Conservation (phyloP, 2,113 vertebrate genomes). For the Zosterops hypoxanthus region DNA sequence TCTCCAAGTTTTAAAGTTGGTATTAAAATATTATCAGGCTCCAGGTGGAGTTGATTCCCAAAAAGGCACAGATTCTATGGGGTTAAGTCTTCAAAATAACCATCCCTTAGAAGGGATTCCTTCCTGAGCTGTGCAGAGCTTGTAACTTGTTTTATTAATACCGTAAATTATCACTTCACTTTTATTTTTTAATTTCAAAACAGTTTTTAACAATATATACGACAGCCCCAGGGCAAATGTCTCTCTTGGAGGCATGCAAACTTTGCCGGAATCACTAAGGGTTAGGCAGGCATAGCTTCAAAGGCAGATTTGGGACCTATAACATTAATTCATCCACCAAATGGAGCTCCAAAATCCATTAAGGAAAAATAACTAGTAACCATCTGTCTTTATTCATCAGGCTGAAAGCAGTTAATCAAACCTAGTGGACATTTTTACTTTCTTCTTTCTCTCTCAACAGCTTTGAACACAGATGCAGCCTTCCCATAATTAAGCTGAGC, state of each 20-base stretch:
- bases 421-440: slow-evolving; percentile 71
- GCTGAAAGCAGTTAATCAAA: slow-evolving; percentile 68
- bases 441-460: slow-evolving; percentile 63
- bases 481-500: slow-evolving; percentile 70
- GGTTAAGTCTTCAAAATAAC: neutral
- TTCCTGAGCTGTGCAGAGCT: neutral
- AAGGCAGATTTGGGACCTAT: slow-evolving; percentile 47
- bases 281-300: slow-evolving; percentile 1
- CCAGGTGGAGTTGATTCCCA: neutral
- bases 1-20: neutral
- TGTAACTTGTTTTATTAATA: slow-evolving; percentile 15
- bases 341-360: slow-evolving; percentile 53
- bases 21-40: neutral
- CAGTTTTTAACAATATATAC: neutral
- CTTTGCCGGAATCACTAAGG: neutral
- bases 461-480: slow-evolving; percentile 73
- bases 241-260: neutral
- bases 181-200: slow-evolving; percentile 15
- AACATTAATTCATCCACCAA: slow-evolving; percentile 58
- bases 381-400: slow-evolving; percentile 69
- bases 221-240: neutral
- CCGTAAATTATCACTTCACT: neutral
- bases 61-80: neutral
- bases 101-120: neutral
- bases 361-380: slow-evolving; percentile 65